Base-by-base conservation (phyloP, 2,113 vertebrate genomes). In the Puma concolor region DNA sequence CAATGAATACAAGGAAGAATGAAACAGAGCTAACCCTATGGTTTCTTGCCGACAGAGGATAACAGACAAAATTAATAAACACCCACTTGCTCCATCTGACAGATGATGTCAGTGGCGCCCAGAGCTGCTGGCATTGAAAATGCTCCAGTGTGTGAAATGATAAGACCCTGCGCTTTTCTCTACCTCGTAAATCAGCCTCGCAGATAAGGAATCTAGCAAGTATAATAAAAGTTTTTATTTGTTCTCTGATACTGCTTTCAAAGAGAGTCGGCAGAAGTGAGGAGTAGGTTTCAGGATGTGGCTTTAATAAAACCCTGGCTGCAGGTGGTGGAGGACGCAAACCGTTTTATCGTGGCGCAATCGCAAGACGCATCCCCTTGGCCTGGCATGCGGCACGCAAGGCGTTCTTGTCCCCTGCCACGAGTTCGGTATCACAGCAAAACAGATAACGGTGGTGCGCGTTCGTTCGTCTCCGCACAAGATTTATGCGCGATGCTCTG, bases 21-120 rank as follows among this genome's bases (percentile, higher is more conserved):
- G 88, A 93, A 77, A 87, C 83, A 74, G 77, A 94, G 71, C 21
- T 23, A 63, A 50, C 23, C 5, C 60, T 52, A 33, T 41, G 48
- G 52, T 83, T 96, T 94, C 81, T 85, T 57, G 63, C 63, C 79
- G 82, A 92, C 29, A 82, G 64, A 92, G 38, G 52, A 66, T 93
- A 91, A 91, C 94, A 97, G 96, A 88, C 88, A 93, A 88, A 91
- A 94, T 97, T 64, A 97, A 96, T 93, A 95, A 93, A 95, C 48
- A 81, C n/a, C 77, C 80, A 67, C 19, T 84, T 57, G 72, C 66
- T 9, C 54, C 57, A 27, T 81, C 76, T 52, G 77, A 97, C 71
- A 81, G 91, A 60, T 52, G 29, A 44, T 77, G 57, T 84, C 84
- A 72, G 31, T 19, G 91, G 31, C 71, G 31, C 41, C 13, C 0